Conservation (phyloP, 92 coral and sea anemone species). For the Scolanthus callimorphus region DNA sequence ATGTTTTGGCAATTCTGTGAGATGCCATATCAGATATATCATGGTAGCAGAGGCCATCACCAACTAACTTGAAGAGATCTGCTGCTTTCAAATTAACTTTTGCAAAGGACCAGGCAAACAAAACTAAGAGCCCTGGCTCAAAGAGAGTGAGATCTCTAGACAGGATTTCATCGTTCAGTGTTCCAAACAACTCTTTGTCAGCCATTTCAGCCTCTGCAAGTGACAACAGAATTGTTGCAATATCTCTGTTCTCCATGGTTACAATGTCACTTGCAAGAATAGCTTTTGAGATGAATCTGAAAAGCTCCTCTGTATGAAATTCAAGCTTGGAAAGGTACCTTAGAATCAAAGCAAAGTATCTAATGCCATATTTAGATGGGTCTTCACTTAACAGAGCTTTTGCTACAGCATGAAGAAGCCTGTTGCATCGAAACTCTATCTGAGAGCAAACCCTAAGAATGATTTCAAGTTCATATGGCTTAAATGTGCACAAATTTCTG, state of each 20-base stretch:
- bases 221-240: constrained; percentile 33
- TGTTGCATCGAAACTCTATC: constrained; percentile 16
- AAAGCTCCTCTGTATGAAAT: constrained; percentile 18
- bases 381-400: constrained; percentile 24
- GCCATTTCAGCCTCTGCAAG: constrained; percentile 29
- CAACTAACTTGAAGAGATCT: constrained; percentile 23
- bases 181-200: constrained; percentile 8
- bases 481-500: constrained; percentile 21
- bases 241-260: constrained; percentile 22
- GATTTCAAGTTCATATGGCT: constrained; percentile 31
- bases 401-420: constrained; percentile 13
- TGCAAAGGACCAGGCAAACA: constrained; percentile 50
- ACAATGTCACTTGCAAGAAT: constrained; percentile 11
- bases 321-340: constrained; percentile 30
- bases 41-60: constrained; percentile 26
- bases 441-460: constrained; percentile 14
- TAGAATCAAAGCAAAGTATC: constrained; percentile 25
- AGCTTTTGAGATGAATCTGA: constrained; percentile 33
- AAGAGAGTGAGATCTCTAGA: constrained; percentile 6
- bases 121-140: constrained; percentile 29
- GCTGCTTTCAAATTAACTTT: constrained; percentile 19
- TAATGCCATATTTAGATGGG: constrained; percentile 19
- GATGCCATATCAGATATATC: constrained; percentile 26
- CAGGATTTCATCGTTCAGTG: constrained; percentile 20
- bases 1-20: constrained; percentile 30